Evolutionary conservation across 2,113 vertebrate species (phyloP).

Genomic region (Tapirus terrestris): DNA sequence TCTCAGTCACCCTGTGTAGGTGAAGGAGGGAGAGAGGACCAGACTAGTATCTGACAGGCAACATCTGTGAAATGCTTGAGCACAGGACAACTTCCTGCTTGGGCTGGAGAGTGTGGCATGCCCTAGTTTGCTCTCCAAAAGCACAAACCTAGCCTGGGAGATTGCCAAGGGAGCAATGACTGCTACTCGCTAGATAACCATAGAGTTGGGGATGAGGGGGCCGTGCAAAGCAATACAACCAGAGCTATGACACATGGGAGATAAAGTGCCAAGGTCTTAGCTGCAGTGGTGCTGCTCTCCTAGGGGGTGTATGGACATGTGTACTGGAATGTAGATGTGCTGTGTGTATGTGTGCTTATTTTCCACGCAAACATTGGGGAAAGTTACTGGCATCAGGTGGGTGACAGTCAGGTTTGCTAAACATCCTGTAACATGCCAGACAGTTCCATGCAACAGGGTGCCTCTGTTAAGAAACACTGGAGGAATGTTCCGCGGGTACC

Average conservation of each 20-base stretch:
- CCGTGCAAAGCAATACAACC: accelerated
- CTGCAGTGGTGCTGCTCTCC: too few relatives aligned
- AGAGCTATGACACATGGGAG: accelerated
- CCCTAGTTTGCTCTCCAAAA: background rate
- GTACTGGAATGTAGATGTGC: background rate
- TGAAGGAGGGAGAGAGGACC: background rate
- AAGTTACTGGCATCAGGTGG: background rate
- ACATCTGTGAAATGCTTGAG: too few relatives aligned
- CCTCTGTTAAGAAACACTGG: background rate
- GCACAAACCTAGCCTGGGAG: background rate
- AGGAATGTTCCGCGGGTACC: background rate
- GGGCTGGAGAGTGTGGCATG: too few relatives aligned
- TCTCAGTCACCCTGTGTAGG: background rate
- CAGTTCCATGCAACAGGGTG: accelerated
- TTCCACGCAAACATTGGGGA: accelerated
- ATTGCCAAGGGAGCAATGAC: accelerated
- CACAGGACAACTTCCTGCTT: accelerated
- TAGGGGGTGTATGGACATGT: accelerated
- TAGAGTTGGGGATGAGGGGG: background rate
- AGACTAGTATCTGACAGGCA: too few relatives aligned
- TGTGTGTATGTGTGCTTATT: too few relatives aligned
- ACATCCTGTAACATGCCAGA: background rate
- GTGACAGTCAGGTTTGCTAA: background rate
- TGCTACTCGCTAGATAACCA: background rate
- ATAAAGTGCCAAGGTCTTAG: accelerated